Base-by-base conservation (phyloP, 2,888 invertebrate genomes). In the Andricus curvator region DNA sequence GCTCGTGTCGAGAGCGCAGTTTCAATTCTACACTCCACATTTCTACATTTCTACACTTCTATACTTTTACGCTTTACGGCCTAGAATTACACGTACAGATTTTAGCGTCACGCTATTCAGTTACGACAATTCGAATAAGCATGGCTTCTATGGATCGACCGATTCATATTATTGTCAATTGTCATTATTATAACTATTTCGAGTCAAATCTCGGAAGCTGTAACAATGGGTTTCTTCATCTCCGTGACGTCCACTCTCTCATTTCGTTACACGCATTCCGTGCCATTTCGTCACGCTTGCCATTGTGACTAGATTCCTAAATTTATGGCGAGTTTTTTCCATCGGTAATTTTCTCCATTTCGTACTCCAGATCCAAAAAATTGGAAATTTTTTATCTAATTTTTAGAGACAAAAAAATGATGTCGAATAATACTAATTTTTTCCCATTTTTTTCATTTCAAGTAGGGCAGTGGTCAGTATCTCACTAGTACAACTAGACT, bases 221-320 rank as follows among this genome's bases (percentile, higher is more conserved):
- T 81, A 84, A 85, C 84, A 84, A 79, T 83, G 80, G 83, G 83
- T 84, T 82, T 85, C 83, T 80, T 86, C 84, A 85, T 84, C 84
- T 82, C 81, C 80, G 82, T 82, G 80, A 48, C 48, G 60, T 68
- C 68, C 44, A 67, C 20, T 74, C 29, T 70, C 29, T 51, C 70
- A 33, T 74, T 74, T 74, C 56, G 37, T 74, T 74, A 29, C 74
- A 51, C 51, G 83, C 82, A 85, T 85, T 84, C 83, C 85, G 79
- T 81, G 79, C 84, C 76, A 84, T 83, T 85, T 84, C 83, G 84
- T 82, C 80, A 84, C 79, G 81, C 82, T 82, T 84, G 83, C 80
- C 83, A 85, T 56, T 74, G 56, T 51, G n/a, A n/a, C 22, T 41
- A 22, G 41, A 74, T 74, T 74, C n/a, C 33, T 51, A 1, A 29